Conservation (phyloP, 2,888 invertebrate genomes). For the Matsumyia berberina region DNA sequence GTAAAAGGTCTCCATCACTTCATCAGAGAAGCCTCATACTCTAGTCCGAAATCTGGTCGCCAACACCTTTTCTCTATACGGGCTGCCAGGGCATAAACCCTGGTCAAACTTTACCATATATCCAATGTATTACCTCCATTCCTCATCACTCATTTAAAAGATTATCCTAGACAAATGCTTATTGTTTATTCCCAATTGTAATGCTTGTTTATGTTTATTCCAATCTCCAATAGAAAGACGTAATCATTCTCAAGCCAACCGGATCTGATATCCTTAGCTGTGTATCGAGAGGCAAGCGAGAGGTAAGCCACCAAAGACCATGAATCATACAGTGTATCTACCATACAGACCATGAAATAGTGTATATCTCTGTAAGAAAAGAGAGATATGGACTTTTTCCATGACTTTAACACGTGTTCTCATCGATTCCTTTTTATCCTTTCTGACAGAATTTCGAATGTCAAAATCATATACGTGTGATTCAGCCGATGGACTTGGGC, state of each 20-base stretch:
- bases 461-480: constrained; percentile 96
- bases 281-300: constrained; percentile 97
- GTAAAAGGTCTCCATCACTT: too few relatives aligned
- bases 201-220: constrained; percentile 34
- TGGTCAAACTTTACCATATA: constrained; percentile 6
- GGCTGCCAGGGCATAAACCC: too few relatives aligned
- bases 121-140: too few relatives aligned
- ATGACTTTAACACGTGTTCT: constrained; percentile 63
- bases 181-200: constrained; percentile 50
- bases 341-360: background rate
- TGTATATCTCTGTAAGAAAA: background rate
- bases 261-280: constrained; percentile 92
- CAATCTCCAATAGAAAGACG: constrained; percentile 89
- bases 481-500: constrained; percentile 96
- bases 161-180: constrained; percentile 14
- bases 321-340: constrained; percentile 26
- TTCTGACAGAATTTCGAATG: constrained; percentile 94
- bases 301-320: constrained; percentile 87
- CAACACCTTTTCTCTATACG: too few relatives aligned
- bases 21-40: too few relatives aligned
- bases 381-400: constrained; percentile 29
- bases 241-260: constrained; percentile 94
- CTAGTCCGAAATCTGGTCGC: too few relatives aligned
- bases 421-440: constrained; percentile 66
- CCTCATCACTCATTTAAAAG: too few relatives aligned